phyloP scores from a whole-genome alignment of 2,888 invertebrate genomes.

The Synanthedon tipuliformis region DNA sequence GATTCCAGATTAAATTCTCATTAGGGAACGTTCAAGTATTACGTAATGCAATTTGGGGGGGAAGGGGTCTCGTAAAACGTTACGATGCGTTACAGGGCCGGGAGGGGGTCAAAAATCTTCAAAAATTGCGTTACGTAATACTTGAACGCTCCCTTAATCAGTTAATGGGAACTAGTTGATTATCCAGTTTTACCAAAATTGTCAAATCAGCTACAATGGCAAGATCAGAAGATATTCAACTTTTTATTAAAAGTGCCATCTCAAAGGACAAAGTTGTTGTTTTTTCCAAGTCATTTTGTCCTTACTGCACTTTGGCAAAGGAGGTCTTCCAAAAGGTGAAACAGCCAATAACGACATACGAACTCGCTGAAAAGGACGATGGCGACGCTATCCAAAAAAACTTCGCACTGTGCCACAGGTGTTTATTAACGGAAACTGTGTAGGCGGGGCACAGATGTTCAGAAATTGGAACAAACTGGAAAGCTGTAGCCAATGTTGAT shows the following conservation, averaged over 20 bases:
- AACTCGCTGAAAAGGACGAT: conserved; percentile 84
- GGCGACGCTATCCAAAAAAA: conserved; percentile 83
- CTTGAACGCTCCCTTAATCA: too few relatives aligned
- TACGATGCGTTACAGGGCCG: too few relatives aligned
- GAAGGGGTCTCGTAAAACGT: too few relatives aligned
- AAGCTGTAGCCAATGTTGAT: conserved; percentile 72
- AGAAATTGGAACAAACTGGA: conserved; percentile 77
- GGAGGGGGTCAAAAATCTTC: too few relatives aligned
- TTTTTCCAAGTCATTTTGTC: conserved; percentile 91
- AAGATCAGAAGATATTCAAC: conserved; percentile 43
- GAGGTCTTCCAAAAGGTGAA: conserved; percentile 81
- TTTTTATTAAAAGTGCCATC: conserved; percentile 74
- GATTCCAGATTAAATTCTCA: too few relatives aligned
- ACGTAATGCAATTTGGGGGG: too few relatives aligned
- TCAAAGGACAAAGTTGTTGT: conserved; percentile 84
- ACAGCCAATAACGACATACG: conserved; percentile 78
- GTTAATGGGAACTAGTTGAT: conserved; percentile 46
- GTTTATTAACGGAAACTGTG: conserved; percentile 89
- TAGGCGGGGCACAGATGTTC: conserved; percentile 95
- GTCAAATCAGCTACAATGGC: conserved; percentile 49
- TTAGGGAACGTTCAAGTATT: too few relatives aligned
- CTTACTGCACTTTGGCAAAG: conserved; percentile 91
- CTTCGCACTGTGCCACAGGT: conserved; percentile 90
- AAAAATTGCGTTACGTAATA: too few relatives aligned
- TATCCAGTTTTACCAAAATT: conserved; percentile 39